Conservation (phyloP, 2,888 invertebrate genomes). For the Lingula anatina region DNA sequence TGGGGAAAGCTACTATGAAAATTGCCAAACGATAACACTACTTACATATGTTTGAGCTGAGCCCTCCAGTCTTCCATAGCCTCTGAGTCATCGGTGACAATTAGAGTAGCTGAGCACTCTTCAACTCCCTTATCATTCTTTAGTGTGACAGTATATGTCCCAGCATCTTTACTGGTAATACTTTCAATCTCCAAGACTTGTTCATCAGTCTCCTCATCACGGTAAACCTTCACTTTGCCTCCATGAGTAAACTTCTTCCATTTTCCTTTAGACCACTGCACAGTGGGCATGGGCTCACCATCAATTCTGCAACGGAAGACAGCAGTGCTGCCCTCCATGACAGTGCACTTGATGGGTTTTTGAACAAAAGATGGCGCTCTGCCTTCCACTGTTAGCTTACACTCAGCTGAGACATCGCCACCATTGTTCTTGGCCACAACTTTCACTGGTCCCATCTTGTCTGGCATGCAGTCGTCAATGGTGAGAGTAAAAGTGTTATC, state of each 20-base stretch:
- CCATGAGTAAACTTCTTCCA: constrained; percentile 44
- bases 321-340: constrained; percentile 44
- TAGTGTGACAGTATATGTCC: constrained; percentile 48
- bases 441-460: constrained; percentile 69
- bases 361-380: constrained; percentile 45
- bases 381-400: constrained; percentile 48
- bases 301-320: constrained; percentile 45
- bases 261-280: constrained; percentile 51
- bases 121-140: constrained; percentile 47
- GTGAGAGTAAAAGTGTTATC: constrained; percentile 61
- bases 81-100: constrained; percentile 47
- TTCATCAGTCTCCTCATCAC: constrained; percentile 35
- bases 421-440: constrained; percentile 67
- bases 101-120: constrained; percentile 46
- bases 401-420: constrained; percentile 63
- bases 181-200: constrained; percentile 43
- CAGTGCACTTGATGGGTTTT: constrained; percentile 48
- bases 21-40: no score
- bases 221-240: constrained; percentile 32
- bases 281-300: constrained; percentile 44
- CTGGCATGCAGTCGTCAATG: constrained; percentile 68
- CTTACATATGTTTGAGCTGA: constrained; percentile 45
- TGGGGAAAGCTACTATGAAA: no score
- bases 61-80: constrained; percentile 49
- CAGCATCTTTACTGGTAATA: constrained; percentile 41